phyloP scores from a whole-genome alignment of 2,113 vertebrate species.

The Anseranas semipalmata region DNA sequence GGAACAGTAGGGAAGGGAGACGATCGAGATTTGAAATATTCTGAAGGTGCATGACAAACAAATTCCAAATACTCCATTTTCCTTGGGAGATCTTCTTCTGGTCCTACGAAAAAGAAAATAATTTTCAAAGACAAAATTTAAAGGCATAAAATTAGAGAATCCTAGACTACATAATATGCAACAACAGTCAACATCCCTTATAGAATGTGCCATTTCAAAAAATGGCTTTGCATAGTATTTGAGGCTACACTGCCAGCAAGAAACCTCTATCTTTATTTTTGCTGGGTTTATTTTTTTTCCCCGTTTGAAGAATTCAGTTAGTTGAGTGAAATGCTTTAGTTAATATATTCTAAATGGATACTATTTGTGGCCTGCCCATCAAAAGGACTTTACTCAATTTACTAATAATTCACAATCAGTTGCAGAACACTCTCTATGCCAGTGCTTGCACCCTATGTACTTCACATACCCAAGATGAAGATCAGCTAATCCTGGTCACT shows the following conservation, averaged over 20 bases:
- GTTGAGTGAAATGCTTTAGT: neutral
- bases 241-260: neutral
- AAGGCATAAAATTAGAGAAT: neutral
- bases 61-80: conserved; percentile 99
- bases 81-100: conserved; percentile 96
- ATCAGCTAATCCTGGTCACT: neutral
- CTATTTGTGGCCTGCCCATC: neutral
- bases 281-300: neutral
- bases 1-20: conserved; percentile 95
- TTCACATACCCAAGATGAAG: neutral
- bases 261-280: neutral
- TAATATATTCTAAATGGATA: neutral
- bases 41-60: conserved; percentile 96
- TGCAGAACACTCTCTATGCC: neutral
- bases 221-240: neutral
- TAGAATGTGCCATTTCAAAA: neutral
- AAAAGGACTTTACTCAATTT: neutral
- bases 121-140: neutral
- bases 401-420: neutral
- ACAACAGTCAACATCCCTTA: neutral
- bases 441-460: neutral
- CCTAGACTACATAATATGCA: neutral
- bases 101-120: conserved; percentile 77
- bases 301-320: neutral
- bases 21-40: conserved; percentile 96